Evolutionary conservation across 2,797 vertebrate genomes (phyloP).

Genomic region (Leptodactylus fallax): DNA sequence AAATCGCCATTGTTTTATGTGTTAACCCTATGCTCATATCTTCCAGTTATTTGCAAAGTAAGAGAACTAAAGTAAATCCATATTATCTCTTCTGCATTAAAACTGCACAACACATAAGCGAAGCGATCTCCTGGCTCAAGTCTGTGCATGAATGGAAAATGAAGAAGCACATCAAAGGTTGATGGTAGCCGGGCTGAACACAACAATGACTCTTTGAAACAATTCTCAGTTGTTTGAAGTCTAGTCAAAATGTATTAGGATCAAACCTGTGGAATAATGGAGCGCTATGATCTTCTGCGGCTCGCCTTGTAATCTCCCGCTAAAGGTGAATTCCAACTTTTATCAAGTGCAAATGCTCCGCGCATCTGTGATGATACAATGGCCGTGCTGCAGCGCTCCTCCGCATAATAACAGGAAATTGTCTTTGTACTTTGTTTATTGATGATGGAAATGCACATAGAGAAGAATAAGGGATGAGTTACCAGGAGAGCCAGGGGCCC

Average conservation of each 20-base stretch:
- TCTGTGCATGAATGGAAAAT: conserved; percentile 62
- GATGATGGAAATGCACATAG: background rate
- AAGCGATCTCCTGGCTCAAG: conserved; percentile 48
- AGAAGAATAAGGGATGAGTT: too few species aligned
- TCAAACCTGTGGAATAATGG: conserved; percentile 66
- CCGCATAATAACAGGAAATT: background rate
- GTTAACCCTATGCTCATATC: background rate
- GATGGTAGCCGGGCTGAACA: conserved; percentile 60
- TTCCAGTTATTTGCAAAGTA: conserved; percentile 21
- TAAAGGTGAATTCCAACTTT: conserved; percentile 64
- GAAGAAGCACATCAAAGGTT: conserved; percentile 65
- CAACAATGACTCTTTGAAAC: conserved; percentile 58
- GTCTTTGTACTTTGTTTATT: conserved; percentile 11
- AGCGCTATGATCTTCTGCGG: conserved; percentile 52
- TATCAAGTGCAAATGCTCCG: conserved; percentile 57
- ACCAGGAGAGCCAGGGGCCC: too few species aligned
- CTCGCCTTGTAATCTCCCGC: conserved; percentile 58
- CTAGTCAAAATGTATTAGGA: conserved; percentile 63
- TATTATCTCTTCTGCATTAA: background rate
- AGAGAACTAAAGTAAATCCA: background rate
- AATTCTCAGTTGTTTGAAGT: conserved; percentile 63
- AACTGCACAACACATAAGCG: conserved; percentile 55
- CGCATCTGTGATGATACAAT: background rate
- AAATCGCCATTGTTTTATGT: background rate
- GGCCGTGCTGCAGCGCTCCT: background rate